Conservation (phyloP, 2,797 vertebrate species). For the Sardinella longiceps region DNA sequence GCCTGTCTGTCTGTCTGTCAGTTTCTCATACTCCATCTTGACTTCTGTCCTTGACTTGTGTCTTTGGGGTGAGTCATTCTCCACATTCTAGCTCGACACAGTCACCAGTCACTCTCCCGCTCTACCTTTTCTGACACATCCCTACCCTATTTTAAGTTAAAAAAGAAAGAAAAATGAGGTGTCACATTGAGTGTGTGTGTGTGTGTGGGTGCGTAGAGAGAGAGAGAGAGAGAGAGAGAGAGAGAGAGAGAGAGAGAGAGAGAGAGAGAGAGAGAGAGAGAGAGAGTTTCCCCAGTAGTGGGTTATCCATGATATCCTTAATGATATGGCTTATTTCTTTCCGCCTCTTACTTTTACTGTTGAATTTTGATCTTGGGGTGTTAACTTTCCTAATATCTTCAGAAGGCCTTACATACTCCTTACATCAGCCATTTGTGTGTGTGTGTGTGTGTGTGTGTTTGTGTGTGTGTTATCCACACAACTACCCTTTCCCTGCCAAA, state of each 20-base stretch:
- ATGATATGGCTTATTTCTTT: neutral
- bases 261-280: too few species aligned
- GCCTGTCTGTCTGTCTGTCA: too few species aligned
- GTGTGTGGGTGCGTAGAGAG: too few species aligned
- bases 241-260: too few species aligned
- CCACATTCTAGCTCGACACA: neutral
- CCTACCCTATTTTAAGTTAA: neutral
- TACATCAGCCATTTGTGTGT: neutral
- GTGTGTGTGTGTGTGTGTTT: neutral
- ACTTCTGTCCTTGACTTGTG: too few species aligned
- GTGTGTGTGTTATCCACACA: neutral
- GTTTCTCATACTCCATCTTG: too few species aligned
- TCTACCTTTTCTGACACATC: neutral
- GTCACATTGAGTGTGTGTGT: too few species aligned
- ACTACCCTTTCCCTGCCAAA: neutral
- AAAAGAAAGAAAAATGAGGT: neutral
- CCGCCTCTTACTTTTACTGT: neutral
- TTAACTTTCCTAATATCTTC: slow-evolving; percentile 9
- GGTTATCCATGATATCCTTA: neutral
- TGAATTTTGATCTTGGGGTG: neutral
- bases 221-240: too few species aligned
- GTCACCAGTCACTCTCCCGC: neutral
- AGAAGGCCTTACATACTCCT: neutral
- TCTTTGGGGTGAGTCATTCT: too few species aligned
- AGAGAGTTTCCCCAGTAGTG: neutral